Percentiles rank a stretch among this genome's conserved stretches.
Conservation (phyloP, 2,113 vertebrate genomes). For the Platysteira castanea region DNA sequence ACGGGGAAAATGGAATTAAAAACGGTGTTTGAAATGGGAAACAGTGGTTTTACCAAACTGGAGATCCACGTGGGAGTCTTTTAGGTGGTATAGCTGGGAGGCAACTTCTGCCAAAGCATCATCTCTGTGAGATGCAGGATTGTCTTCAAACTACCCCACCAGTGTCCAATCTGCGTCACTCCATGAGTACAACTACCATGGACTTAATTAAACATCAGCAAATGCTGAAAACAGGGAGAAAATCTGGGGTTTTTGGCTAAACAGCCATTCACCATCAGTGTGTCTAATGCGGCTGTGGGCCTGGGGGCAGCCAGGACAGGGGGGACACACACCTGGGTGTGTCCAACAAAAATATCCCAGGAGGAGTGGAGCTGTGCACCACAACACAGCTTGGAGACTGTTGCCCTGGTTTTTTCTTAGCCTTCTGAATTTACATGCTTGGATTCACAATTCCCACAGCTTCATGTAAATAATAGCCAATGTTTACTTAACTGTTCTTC, state of each 20-base stretch:
- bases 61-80: no score
- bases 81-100: neutral
- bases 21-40: neutral
- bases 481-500: no score
- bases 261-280: no score
- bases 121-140: neutral
- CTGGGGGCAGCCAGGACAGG: neutral
- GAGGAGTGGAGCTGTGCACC: neutral
- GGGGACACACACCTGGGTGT: neutral
- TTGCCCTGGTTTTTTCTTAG: no score
- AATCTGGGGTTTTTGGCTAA: neutral
- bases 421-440: no score
- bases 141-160: neutral
- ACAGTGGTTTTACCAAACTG: neutral
- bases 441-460: no score
- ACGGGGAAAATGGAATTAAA: neutral
- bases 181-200: accelerated
- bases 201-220: neutral
- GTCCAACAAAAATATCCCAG: neutral
- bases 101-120: neutral
- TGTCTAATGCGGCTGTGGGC: no score
- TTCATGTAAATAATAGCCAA: no score
- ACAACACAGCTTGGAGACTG: no score
- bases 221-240: neutral
- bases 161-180: accelerated